Percentiles rank a stretch among this genome's conserved stretches.
phyloP scores from a whole-genome alignment of 2,888 invertebrate genomes.

The Phrixothrix hirtus region DNA sequence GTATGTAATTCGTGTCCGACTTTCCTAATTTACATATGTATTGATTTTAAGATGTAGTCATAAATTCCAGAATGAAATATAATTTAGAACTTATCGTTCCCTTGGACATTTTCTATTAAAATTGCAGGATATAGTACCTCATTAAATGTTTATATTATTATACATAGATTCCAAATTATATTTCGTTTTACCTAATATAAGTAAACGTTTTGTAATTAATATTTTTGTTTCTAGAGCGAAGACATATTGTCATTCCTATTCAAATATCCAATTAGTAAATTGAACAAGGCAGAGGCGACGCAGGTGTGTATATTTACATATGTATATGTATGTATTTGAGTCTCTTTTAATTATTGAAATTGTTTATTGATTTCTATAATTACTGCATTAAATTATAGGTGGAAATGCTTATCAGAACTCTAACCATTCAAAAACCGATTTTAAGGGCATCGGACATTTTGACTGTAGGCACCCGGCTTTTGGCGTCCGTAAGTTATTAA shows the following conservation, averaged over 20 bases:
- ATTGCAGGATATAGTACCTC: too few relatives aligned
- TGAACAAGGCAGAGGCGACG: slow-evolving; percentile 41
- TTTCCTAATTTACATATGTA: too few relatives aligned
- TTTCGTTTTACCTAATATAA: neutral
- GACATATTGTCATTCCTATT: slow-evolving; percentile 42
- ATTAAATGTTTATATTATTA: too few relatives aligned
- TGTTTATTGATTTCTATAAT: slow-evolving; percentile 5
- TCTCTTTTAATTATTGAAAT: neutral
- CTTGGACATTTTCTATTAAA: too few relatives aligned
- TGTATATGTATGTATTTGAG: neutral
- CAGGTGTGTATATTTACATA: slow-evolving; percentile 35
- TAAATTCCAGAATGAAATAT: too few relatives aligned
- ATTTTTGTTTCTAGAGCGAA: slow-evolving; percentile 44
- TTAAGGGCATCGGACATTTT: slow-evolving; percentile 46
- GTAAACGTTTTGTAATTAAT: slow-evolving; percentile 10
- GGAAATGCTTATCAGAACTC: slow-evolving; percentile 43
- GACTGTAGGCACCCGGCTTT: slow-evolving; percentile 41
- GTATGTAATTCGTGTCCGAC: too few relatives aligned
- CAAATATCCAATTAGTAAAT: slow-evolving; percentile 44
- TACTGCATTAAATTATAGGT: slow-evolving; percentile 31
- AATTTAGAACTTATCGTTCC: too few relatives aligned
- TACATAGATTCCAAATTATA: too few relatives aligned
- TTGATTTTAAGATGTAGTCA: too few relatives aligned
- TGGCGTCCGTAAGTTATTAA: slow-evolving; percentile 43
- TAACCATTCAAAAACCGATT: slow-evolving; percentile 42